These are phyloP conservation scores for Pygocentrus nattereri DNA, from an alignment of 2,797 vertebrate genomes.

Conservation along the genomic window DNA sequence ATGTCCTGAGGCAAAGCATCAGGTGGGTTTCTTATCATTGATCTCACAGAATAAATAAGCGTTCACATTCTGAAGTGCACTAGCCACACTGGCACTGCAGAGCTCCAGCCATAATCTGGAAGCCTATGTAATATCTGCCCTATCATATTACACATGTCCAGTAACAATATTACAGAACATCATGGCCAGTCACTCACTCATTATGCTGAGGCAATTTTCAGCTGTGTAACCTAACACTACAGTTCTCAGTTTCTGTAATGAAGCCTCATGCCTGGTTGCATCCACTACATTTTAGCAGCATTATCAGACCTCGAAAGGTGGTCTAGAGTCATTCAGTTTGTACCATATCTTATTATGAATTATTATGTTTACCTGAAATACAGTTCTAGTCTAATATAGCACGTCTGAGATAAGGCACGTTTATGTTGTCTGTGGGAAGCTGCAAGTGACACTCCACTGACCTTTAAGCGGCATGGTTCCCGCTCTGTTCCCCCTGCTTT, in stretches of 20 bases:
- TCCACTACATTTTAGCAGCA: neutral
- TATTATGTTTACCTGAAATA: conserved; percentile 3
- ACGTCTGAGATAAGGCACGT: neutral
- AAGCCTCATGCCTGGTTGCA: neutral
- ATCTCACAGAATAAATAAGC: neutral
- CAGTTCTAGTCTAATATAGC: neutral
- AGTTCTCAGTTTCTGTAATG: neutral
- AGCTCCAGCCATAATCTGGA: neutral
- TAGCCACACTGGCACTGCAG: too few species aligned
- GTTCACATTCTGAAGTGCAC: neutral
- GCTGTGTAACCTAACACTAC: neutral
- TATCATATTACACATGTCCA: neutral
- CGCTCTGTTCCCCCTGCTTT: neutral
- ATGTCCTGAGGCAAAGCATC: neutral
- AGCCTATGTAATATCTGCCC: neutral
- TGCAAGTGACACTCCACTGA: neutral
- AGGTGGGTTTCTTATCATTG: neutral
- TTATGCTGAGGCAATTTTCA: neutral
- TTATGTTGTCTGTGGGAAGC: neutral
- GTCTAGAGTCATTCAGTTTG: neutral
- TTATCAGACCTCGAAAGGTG: neutral
- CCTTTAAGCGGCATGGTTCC: neutral
- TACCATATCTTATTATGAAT: neutral
- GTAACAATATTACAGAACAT: neutral
- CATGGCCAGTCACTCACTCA: too few species aligned